A percentile compares a stretch with the other conserved stretches of the same genome.
Evolutionary conservation across 2,888 invertebrate genomes (phyloP).

Genomic region (Disparrhopalites patrizii): DNA sequence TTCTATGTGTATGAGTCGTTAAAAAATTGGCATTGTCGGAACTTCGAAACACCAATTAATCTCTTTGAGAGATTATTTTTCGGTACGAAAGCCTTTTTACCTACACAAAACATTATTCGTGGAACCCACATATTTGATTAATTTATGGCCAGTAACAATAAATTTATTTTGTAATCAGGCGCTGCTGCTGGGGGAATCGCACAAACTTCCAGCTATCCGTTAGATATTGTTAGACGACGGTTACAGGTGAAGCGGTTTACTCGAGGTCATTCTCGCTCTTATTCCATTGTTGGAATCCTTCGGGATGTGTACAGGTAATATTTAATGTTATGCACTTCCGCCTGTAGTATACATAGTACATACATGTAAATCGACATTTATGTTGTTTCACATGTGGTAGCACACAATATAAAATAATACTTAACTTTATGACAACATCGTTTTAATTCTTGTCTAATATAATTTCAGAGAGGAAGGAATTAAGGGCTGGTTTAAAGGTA

Average conservation of each 20-base stretch:
- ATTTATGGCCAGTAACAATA: constrained; percentile 54
- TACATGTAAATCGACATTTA: neutral
- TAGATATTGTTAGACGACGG: constrained; percentile 81
- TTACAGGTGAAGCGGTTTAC: constrained; percentile 59
- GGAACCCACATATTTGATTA: constrained; percentile 60
- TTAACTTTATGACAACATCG: neutral
- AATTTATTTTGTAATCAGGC: constrained; percentile 56
- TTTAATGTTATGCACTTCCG: too few species aligned
- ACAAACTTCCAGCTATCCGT: constrained; percentile 92
- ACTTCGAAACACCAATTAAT: constrained; percentile 19
- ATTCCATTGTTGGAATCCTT: constrained; percentile 65
- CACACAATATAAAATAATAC: too few species aligned
- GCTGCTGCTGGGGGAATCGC: constrained; percentile 89
- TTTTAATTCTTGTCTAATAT: constrained; percentile 48
- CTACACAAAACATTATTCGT: neutral
- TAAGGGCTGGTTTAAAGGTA: constrained; percentile 90
- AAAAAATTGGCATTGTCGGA: constrained; percentile 57
- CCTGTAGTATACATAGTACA: too few species aligned
- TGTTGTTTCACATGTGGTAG: constrained; percentile 5
- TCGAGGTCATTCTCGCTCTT: constrained; percentile 56
- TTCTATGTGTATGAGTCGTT: constrained; percentile 52
- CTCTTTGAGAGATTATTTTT: constrained; percentile 31
- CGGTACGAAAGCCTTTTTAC: constrained; percentile 29
- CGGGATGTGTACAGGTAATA: constrained; percentile 65
- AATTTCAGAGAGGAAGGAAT: constrained; percentile 76